phyloP scores from a whole-genome alignment of 2,888 invertebrate genomes.

The Stomorhina lunata region DNA sequence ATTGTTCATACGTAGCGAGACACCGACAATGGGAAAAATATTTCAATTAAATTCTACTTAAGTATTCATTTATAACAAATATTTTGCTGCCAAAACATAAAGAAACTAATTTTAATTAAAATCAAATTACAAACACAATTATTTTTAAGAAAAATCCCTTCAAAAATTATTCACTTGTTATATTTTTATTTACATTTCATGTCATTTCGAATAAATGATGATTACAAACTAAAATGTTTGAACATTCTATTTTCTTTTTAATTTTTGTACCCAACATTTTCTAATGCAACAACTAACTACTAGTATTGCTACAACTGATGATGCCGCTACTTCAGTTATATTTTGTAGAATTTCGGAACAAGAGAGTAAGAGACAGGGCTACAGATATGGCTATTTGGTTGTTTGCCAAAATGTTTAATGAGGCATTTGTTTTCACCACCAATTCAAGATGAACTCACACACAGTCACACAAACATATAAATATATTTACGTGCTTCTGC shows the following conservation, averaged over 20 bases:
- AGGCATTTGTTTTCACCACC: slow-evolving; percentile 66
- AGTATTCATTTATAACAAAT: neutral
- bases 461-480: slow-evolving; percentile 4
- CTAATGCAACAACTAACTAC: neutral
- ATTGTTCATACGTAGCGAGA: slow-evolving; percentile 1
- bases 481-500: neutral
- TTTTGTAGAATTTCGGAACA: neutral
- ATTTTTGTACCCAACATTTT: neutral
- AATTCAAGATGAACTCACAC: slow-evolving; percentile 49
- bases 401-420: slow-evolving; percentile 66
- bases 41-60: neutral
- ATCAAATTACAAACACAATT: slow-evolving; percentile 64
- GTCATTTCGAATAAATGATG: slow-evolving; percentile 47
- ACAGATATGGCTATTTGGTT: slow-evolving; percentile 60
- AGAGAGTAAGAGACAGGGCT: slow-evolving; percentile 9
- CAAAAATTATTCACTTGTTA: slow-evolving; percentile 35
- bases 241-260: neutral
- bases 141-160: slow-evolving; percentile 30
- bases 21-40: neutral
- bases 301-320: neutral
- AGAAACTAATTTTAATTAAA: slow-evolving; percentile 56
- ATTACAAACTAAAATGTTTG: slow-evolving; percentile 17
- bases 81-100: slow-evolving; percentile 37
- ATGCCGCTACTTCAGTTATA: slow-evolving; percentile 2
- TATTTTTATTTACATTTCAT: slow-evolving; percentile 59